Conservation (phyloP, 2,888 invertebrate genomes). For the Spicauda simplicius region DNA sequence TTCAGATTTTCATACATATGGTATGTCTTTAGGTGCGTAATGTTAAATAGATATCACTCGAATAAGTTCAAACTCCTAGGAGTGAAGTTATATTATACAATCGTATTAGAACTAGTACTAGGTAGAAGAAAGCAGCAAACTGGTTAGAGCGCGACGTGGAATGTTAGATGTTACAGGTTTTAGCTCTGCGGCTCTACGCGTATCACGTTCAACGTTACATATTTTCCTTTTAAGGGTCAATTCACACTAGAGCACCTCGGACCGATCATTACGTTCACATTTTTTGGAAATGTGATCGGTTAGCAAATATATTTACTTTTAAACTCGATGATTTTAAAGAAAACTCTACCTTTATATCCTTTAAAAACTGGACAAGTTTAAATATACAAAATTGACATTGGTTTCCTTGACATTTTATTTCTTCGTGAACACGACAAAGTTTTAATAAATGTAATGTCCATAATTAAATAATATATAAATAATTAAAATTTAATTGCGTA, state of each 20-base stretch:
- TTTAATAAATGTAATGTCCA: no score
- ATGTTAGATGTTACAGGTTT: constrained; percentile 29
- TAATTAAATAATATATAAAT: neutral
- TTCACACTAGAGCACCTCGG: neutral
- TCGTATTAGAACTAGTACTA: constrained; percentile 24
- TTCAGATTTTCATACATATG: no score
- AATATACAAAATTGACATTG: no score
- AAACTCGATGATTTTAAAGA: no score
- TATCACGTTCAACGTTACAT: constrained; percentile 15
- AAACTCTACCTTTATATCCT: no score
- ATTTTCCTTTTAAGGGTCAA: neutral
- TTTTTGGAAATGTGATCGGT: no score
- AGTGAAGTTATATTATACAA: constrained; percentile 2
- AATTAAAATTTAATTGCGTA: neutral
- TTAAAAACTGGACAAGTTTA: no score
- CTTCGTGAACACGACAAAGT: no score
- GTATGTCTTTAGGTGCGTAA: no score
- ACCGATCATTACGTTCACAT: neutral
- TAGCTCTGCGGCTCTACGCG: constrained; percentile 8
- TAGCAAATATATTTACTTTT: no score
- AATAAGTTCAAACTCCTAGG: constrained; percentile 1
- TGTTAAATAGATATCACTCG: neutral
- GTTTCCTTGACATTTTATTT: no score
- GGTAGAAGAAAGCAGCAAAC: constrained; percentile 31
- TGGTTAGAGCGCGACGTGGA: constrained; percentile 29